Conservation (phyloP, 2,888 invertebrate species). For the Heteropelma amictum region DNA sequence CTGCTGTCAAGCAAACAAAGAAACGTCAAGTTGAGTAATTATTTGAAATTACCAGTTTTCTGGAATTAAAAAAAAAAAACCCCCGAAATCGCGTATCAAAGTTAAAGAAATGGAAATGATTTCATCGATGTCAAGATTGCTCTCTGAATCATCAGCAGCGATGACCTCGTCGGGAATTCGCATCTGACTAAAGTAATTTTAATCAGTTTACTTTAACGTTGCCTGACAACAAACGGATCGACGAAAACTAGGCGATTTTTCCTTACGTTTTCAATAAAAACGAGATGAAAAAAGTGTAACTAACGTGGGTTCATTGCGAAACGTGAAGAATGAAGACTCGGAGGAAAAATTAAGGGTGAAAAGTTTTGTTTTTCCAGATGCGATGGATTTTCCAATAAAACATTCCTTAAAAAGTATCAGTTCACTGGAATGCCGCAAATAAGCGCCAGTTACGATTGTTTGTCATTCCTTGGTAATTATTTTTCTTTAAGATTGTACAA, state of each 20-base stretch:
- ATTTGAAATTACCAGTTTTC: no score
- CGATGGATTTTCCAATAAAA: no score
- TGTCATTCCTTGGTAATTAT: background rate
- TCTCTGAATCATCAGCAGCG: constrained; percentile 29
- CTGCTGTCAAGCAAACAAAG: constrained; percentile 63
- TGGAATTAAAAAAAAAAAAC: background rate
- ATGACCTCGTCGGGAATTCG: constrained; percentile 44
- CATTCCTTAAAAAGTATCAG: no score
- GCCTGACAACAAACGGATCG: constrained; percentile 20
- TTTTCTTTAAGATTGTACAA: background rate
- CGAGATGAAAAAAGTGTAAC: constrained; percentile 40
- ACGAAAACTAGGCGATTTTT: constrained; percentile 42
- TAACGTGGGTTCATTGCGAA: no score
- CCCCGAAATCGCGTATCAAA: no score
- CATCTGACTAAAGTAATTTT: constrained; percentile 35
- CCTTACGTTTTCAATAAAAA: constrained; percentile 1
- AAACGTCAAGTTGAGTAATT: constrained; percentile 5
- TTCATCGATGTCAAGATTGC: background rate
- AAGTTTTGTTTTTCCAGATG: no score
- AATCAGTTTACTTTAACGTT: constrained; percentile 36
- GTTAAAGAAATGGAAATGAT: background rate
- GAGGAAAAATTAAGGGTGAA: no score
- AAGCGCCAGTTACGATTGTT: no score
- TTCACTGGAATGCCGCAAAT: no score
- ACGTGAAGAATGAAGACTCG: no score